Evolutionary conservation across 64 coral and sea anemone species (phyloP).

Genomic region (Acropora yongei): DNA sequence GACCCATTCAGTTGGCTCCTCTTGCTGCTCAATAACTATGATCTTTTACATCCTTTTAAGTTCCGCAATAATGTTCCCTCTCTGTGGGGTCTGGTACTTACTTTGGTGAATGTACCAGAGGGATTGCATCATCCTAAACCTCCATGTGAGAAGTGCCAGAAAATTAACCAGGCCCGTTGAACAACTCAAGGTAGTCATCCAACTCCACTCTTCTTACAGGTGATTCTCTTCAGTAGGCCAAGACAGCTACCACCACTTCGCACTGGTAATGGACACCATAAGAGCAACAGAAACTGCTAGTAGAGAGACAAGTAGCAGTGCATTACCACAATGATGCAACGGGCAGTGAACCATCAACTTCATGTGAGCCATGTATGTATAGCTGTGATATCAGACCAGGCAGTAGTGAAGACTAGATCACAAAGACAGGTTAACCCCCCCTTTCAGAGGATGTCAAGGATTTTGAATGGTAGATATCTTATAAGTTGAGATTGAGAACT

Average conservation of each 20-base stretch:
- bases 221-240: conserved; percentile 24
- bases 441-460: too few species aligned
- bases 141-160: background rate
- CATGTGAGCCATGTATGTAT: too few species aligned
- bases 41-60: conserved; percentile 25
- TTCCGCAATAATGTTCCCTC: conserved; percentile 25
- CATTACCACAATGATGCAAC: background rate
- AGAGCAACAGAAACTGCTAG: too few species aligned
- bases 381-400: too few species aligned
- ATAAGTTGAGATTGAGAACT: too few species aligned
- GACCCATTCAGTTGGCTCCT: conserved; percentile 49
- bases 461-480: too few species aligned
- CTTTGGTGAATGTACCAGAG: conserved; percentile 24
- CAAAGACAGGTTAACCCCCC: too few species aligned
- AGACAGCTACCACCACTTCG: background rate
- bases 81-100: conserved; percentile 27
- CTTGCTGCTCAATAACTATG: background rate
- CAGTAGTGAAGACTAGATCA: too few species aligned
- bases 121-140: background rate
- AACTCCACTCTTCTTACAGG: background rate
- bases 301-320: background rate
- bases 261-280: background rate
- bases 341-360: too few species aligned
- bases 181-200: background rate
- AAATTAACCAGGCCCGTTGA: conserved; percentile 14